Conservation (phyloP, 2,888 invertebrate species). For the Leucoptera coffeella region DNA sequence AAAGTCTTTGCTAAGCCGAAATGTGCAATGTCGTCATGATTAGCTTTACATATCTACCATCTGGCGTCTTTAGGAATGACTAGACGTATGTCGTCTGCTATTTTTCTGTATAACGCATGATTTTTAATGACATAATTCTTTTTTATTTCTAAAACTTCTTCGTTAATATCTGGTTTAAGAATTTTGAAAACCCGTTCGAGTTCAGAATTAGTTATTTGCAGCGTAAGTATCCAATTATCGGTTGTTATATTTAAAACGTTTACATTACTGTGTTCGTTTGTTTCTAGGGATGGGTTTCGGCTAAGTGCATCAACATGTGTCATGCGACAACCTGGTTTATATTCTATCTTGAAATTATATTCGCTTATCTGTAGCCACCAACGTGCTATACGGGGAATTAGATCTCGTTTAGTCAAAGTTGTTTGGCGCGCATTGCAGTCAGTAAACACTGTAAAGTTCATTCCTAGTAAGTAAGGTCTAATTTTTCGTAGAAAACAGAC, state of each 20-base stretch:
- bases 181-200: conserved; percentile 4
- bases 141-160: too few species aligned
- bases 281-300: background rate
- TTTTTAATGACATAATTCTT: too few species aligned
- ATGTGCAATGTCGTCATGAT: too few species aligned
- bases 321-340: conserved; percentile 8
- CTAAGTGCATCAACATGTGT: conserved; percentile 8
- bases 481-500: conserved; percentile 9
- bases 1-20: too few species aligned
- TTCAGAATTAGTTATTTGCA: conserved; percentile 5
- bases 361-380: conserved; percentile 9
- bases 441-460: too few species aligned
- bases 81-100: too few species aligned
- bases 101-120: too few species aligned
- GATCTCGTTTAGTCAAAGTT: conserved; percentile 7
- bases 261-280: background rate
- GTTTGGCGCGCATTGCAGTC: conserved; percentile 9
- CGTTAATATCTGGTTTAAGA: conserved; percentile 4
- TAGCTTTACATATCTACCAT: too few species aligned
- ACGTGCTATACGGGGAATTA: conserved; percentile 8
- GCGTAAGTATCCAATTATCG: conserved; percentile 5
- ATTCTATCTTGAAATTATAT: conserved; percentile 9
- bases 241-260: conserved; percentile 4
- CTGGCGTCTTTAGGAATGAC: too few species aligned
- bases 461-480: conserved; percentile 10